Evolutionary conservation across 2,113 vertebrate genomes (phyloP).

Genomic region (Mobula birostris): DNA sequence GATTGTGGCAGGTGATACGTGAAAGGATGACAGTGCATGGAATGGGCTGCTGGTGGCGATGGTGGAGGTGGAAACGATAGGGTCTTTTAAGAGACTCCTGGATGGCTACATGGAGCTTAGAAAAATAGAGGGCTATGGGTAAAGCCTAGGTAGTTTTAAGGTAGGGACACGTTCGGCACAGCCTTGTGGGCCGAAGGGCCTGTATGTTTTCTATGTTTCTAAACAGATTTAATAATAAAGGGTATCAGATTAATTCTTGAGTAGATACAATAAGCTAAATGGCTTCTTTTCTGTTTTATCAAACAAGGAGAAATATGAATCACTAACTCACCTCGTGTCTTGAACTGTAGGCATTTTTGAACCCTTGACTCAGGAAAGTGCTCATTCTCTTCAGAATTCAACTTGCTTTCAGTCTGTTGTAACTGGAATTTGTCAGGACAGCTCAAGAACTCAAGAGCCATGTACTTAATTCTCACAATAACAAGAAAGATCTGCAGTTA

Average conservation of each 20-base stretch:
- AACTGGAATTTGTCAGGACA: neutral
- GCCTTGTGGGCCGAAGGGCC: no score
- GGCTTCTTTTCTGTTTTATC: neutral
- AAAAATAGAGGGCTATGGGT: no score
- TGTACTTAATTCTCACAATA: neutral
- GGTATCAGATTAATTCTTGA: neutral
- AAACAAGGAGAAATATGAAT: neutral
- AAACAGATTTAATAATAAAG: neutral
- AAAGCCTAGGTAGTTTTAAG: no score
- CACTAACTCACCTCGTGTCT: neutral
- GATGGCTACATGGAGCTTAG: no score
- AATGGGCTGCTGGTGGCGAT: no score
- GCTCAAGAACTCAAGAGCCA: neutral
- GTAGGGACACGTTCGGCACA: no score
- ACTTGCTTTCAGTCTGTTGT: slow-evolving; percentile 18
- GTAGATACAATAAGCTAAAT: neutral
- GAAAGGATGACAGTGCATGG: neutral
- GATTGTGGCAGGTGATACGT: neutral
- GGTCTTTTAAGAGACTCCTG: no score
- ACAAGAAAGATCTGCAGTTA: no score
- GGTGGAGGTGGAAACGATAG: no score
- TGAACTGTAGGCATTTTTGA: no score
- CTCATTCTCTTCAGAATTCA: neutral
- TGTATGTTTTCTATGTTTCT: no score
- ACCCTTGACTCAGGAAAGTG: neutral